Evolutionary conservation across 2,113 vertebrate genomes (phyloP), one percentile per base, ranked within the genome.

Genomic region (Rhegmatorhina hoffmannsi): DNA sequence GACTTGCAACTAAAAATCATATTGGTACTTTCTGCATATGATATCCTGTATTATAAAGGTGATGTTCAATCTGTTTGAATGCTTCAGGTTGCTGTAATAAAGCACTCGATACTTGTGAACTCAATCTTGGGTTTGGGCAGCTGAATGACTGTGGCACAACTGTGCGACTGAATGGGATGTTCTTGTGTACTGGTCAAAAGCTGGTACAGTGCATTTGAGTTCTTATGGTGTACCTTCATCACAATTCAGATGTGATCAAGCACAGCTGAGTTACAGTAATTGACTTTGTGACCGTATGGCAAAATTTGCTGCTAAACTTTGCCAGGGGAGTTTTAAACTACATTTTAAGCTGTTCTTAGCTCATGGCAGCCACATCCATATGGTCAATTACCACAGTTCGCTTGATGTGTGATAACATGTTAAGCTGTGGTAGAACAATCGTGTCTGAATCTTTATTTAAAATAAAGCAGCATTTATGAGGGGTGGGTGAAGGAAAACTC

Each of bases 41-140:
- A 97, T 97, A 97, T 96, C 97, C 95, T 98, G 98, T 98, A 98
- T 98, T 98, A 98, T 95, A 97, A 98, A 98, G 95, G 96, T 98
- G 98, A 98, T 97, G 90, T 95, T 98, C 97, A 97, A 78, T 98
- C 98, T 91, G 97, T 99, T 97, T 96, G 97, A 97, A 98, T 97
- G 98, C 98, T 98, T 98, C 97, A 98, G 97, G 96, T 98, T 98
- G 98, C 98, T 98, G 98, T 98, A 98, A 96, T 98, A 98, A 99
- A 99, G 97, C 98, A 98, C 98, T 98, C 96, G 87, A 98, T 98
- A 97, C 98, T 98, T 98, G 97, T 97, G 97, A 99, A 97, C 93
- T 92, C 17, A 4, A 95, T 49, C 75, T 73, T 63, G 84, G 94
- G 58, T 94, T 84, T 95, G 95, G 95, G 95, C 90, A 94, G 88